Evolutionary conservation across 2,888 invertebrate genomes (phyloP).

Genomic region (Epicampocera succincta): DNA sequence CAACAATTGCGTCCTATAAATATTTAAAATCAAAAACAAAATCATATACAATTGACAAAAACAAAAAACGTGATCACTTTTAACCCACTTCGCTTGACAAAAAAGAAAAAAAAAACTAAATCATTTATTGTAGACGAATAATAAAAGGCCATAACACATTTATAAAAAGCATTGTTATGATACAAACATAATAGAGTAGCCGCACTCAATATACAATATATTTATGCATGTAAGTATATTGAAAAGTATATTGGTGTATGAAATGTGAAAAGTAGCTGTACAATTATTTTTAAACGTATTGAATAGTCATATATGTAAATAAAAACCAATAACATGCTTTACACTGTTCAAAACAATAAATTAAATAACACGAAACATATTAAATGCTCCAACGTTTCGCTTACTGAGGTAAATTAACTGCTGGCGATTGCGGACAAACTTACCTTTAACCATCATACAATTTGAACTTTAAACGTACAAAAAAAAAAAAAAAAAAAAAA

Average conservation of each 20-base stretch:
- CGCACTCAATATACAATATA: slow-evolving; percentile 8
- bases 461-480: not conserved
- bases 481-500: not conserved
- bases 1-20: not conserved
- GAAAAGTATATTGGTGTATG: not conserved
- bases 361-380: not conserved
- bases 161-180: slow-evolving; percentile 33
- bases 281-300: slow-evolving; percentile 14
- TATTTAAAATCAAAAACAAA: not conserved
- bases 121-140: not conserved
- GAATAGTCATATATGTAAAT: slow-evolving; percentile 32
- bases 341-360: slow-evolving; percentile 25
- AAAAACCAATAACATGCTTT: slow-evolving; percentile 48
- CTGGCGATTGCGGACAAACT: slow-evolving; percentile 23
- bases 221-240: not conserved
- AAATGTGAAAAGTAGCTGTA: slow-evolving; percentile 31
- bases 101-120: not conserved
- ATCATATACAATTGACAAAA: not conserved
- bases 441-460: slow-evolving; percentile 55
- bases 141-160: slow-evolving; percentile 11
- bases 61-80: slow-evolving; percentile 37
- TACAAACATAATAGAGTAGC: slow-evolving; percentile 26
- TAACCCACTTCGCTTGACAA: slow-evolving; percentile 3
- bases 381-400: not conserved
- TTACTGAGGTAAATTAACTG: not conserved